These are phyloP conservation scores for Holacanthella duospinosa DNA, from an alignment of 2,888 invertebrate species.

Conservation along the genomic window DNA sequence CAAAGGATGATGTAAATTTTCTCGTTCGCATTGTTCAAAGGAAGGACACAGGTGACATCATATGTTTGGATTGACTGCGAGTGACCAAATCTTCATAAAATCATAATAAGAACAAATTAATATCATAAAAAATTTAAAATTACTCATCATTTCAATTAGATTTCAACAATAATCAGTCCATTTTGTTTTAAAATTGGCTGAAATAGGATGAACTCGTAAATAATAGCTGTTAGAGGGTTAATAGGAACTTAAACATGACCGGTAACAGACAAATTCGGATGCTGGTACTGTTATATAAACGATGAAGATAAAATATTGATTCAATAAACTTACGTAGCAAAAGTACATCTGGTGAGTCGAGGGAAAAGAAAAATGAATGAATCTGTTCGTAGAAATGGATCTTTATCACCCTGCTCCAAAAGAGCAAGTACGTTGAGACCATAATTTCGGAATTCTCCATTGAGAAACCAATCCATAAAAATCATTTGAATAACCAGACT, in stretches of 20 bases:
- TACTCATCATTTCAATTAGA: too few species aligned
- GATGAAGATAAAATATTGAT: not conserved
- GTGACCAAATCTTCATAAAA: not conserved
- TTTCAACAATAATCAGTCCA: too few species aligned
- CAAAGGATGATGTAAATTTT: constrained; percentile 5
- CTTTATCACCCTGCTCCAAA: not conserved
- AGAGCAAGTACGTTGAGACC: not conserved
- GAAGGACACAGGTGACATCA: not conserved
- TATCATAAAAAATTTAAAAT: too few species aligned
- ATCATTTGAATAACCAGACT: not conserved
- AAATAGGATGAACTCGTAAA: too few species aligned
- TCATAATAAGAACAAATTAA: too few species aligned
- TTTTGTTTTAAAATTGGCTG: too few species aligned
- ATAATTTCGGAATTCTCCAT: not conserved
- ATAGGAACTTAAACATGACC: too few species aligned
- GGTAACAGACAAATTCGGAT: too few species aligned
- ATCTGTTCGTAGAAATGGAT: not conserved
- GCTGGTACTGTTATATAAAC: too few species aligned
- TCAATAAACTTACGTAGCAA: not conserved
- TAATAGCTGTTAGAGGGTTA: not conserved
- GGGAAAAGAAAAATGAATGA: constrained; percentile 3
- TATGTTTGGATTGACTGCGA: not conserved
- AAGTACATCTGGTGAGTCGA: constrained; percentile 1
- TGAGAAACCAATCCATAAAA: not conserved
- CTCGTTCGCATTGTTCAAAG: not conserved